These are phyloP conservation scores for Gasteruption jaculator DNA, from an alignment of 2,888 invertebrate genomes.

Conservation along the genomic window DNA sequence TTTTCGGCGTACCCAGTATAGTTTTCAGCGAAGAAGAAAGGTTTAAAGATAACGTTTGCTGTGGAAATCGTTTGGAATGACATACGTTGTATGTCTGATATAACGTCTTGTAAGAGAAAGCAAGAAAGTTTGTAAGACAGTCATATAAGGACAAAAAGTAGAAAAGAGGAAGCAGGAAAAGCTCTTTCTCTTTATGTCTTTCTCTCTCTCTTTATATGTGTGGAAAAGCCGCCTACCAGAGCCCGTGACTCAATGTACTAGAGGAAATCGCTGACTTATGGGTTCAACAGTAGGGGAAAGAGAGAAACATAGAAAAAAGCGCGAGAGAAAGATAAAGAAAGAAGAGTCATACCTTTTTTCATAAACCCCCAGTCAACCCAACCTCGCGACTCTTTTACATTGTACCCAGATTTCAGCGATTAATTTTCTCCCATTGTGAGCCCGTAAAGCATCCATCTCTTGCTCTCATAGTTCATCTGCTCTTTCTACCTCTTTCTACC, in stretches of 20 bases:
- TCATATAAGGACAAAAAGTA: no score
- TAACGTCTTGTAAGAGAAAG: no score
- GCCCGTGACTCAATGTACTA: conserved; percentile 45
- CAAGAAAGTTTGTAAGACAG: no score
- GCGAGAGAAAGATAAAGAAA: no score
- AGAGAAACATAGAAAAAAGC: no score
- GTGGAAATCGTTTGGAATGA: conserved; percentile 34
- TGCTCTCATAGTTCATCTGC: conserved; percentile 10
- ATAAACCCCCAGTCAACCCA: conserved; percentile 38
- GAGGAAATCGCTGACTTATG: conserved; percentile 52
- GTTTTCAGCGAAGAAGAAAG: conserved; percentile 27
- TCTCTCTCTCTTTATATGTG: no score
- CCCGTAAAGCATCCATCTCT: conserved; percentile 24
- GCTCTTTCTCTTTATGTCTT: no score
- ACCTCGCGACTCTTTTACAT: conserved; percentile 46
- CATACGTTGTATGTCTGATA: conserved; percentile 41
- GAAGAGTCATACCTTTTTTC: conserved; percentile 46
- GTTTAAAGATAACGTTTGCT: conserved; percentile 42
- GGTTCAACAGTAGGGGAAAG: conserved; percentile 41
- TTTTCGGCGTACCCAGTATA: no score
- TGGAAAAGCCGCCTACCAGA: conserved; percentile 2
- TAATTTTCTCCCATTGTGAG: conserved; percentile 48
- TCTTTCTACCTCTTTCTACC: conserved; percentile 11
- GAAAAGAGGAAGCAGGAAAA: no score
- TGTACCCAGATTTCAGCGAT: conserved; percentile 50